Base-by-base conservation (phyloP, 1,140 invertebrate genomes). In the Mizuhopecten yessoensis region DNA sequence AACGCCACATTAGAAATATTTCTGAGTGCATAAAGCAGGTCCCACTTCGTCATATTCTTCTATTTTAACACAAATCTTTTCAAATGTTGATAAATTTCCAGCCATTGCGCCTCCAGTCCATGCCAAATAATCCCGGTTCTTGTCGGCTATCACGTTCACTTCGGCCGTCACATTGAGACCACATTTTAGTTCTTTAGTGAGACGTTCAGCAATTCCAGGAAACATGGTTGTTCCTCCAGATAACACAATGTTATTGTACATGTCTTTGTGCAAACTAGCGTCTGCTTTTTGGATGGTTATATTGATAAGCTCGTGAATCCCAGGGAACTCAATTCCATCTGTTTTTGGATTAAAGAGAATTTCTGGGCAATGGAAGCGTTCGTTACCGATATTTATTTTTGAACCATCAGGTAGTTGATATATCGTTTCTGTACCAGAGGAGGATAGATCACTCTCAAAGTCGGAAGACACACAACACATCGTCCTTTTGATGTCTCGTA, bases 21-120 rank as follows among this genome's bases (percentile, higher is more conserved):
- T 75, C 17, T 75, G 57, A 75, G 57, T 5, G 11, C 57, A 75
- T 29, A 75, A 75, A 29, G 57, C 57, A 29, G 57, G 57, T n/a
- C 57, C 57, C 23, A 75, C 29, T 75, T 75, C 57, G n/a, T 75
- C 57, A 75, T 75, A 75, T n/a, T 75, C 23, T 75, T 75, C 57
- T 75, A 29, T 75, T 75, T n/a, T 29, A 75, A 75, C 57, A 75
- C 57, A 75, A 0, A 75, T 29, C 11, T 75, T 75, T 9, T 75
- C 20, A n/a, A 75, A 75, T 75, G 57, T 75, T n/a, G 57, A 75
- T 75, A 75, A 29, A 29, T 75, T 75, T 17, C 57, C 57, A 17
- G 29, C 57, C 11, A 75, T n/a, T 75, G 57, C 1, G 29, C 57
- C 57, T 0, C 57, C 57, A 29, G 29, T 2, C 57, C 57, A 75